Conservation (phyloP, 2,113 vertebrate genomes). For the Cebus imitator region DNA sequence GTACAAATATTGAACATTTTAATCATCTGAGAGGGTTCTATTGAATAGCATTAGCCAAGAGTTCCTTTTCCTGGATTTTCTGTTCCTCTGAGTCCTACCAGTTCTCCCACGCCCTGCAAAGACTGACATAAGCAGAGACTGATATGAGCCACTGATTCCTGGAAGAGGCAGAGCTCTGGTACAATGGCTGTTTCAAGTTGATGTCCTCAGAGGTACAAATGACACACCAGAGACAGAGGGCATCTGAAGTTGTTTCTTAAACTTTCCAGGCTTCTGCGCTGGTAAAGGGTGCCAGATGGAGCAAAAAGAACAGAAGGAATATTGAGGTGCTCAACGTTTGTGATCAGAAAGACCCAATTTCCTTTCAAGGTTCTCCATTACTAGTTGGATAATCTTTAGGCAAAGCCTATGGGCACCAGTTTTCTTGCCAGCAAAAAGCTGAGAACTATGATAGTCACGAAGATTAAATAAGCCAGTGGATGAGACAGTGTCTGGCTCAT, state of each 20-base stretch:
- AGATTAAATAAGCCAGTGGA: background rate
- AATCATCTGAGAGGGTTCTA: background rate
- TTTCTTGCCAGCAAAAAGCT: slow-evolving; percentile 31
- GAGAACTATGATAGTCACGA: background rate
- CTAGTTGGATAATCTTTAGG: background rate
- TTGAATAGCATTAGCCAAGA: background rate
- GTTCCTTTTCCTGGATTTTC: background rate
- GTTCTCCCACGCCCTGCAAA: background rate
- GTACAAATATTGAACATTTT: background rate
- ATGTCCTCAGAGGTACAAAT: background rate
- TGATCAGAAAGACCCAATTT: background rate
- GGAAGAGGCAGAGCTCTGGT: background rate
- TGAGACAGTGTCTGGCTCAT: background rate
- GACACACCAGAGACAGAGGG: background rate
- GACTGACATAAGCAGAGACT: background rate
- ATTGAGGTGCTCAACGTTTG: background rate
- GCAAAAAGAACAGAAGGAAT: background rate
- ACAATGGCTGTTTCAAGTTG: background rate
- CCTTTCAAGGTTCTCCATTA: background rate
- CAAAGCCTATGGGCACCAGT: background rate
- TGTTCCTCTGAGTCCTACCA: background rate
- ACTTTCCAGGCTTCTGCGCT: background rate
- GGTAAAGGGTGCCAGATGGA: background rate
- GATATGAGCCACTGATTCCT: slow-evolving; percentile 29
- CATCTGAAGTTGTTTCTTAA: background rate